Evolutionary conservation across 2,888 invertebrate genomes (phyloP), one percentile per base, ranked within the genome.

Genomic region (Drosophila differens): DNA sequence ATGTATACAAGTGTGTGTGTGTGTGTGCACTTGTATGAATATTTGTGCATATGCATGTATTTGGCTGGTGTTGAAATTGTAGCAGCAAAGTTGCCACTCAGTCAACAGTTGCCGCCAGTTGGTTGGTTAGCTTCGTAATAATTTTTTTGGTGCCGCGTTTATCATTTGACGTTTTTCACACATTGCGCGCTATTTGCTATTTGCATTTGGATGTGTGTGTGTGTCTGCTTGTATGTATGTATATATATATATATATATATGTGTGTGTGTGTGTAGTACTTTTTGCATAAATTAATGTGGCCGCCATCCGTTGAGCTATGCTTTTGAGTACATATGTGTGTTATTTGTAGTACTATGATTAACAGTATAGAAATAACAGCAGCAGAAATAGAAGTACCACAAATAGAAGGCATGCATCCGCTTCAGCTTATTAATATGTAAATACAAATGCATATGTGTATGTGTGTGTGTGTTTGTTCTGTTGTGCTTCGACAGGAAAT

Each of bases 141-240:
- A 53, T 71, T 70, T 79, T 35, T 47, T 47, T 52, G 69, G 59
- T 73, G 77, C 67, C 79, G 73, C 70, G 73, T 82, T 84, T 88
- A 83, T 85, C 83, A 79, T 72, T 83, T 67, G 77, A 76, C 79
- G 75, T 86, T 76, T 83, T 82, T 85, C 82, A 82, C 85, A 88
- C 83, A 76, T 79, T 74, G 72, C 53, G 76, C 65, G 61, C 33
- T 74, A 47, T 65, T 65, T 44, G 60, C 52, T 47, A 47, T 47
- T 39, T 57, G 61, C 14, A n/a, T 51, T 39, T 49, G 65, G 28
- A 6, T 53, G 44, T 79, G 55, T 61, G 59, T 65, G 49, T 65
- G 49, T 65, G 22, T 57, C 32, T 25, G 47, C 9, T 4, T 47
- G 25, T 16, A 16, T 14, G 22, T 22, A 22, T 22, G 25, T 25